Conservation (phyloP, 2,113 vertebrate genomes). For the Boulengeromyrus knoepffleri region DNA sequence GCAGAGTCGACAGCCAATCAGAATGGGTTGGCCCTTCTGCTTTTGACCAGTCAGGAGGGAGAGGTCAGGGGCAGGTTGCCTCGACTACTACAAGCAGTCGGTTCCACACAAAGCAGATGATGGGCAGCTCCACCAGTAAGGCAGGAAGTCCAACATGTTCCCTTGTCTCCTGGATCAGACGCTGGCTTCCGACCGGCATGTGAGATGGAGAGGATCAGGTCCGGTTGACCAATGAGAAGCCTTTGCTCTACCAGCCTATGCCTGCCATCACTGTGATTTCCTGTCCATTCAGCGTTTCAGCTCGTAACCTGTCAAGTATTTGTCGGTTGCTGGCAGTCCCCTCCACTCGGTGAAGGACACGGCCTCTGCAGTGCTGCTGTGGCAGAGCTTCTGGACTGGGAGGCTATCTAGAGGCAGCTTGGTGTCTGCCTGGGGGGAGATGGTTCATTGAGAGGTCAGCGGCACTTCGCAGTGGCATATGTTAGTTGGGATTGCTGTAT, state of each 20-base stretch:
- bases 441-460: background rate
- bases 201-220: slow-evolving; percentile 9
- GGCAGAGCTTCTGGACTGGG: background rate
- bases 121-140: background rate
- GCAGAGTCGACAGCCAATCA: background rate
- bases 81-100: background rate
- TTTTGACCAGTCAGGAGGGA: background rate
- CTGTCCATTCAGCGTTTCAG: background rate
- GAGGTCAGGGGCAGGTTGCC: background rate
- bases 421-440: background rate
- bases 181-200: background rate
- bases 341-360: background rate
- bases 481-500: background rate
- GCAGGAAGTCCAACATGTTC: background rate
- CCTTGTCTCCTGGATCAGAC: background rate
- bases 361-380: background rate
- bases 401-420: background rate
- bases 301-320: background rate
- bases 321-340: background rate
- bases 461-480: background rate
- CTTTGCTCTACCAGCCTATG: background rate
- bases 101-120: background rate
- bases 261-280: slow-evolving; percentile 4
- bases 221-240: background rate
- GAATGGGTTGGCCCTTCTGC: background rate